Evolutionary conservation across 1,140 invertebrate genomes (phyloP), one percentile per base, ranked within the genome.

Genomic region (Atta colombica): DNA sequence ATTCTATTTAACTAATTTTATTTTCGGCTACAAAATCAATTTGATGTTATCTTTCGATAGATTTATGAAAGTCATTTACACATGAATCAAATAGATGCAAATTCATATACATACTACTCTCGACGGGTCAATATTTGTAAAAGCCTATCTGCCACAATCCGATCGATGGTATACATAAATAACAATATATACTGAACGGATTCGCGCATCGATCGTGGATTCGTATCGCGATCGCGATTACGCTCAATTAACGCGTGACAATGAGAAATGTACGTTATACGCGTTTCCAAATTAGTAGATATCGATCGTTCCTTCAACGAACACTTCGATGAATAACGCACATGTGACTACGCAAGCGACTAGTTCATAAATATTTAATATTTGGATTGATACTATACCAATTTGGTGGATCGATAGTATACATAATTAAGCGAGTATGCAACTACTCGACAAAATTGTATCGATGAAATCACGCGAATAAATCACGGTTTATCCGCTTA

Each of bases 281-380:
- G n/a, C 18, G 25, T 61, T 84, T 49, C 80, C 80, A 84, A 84
- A 84, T 84, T 84, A 84, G 72, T 84, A 84, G 49, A 84, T 75
- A 84, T 84, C 58, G 80, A 84, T 74, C 69, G 80, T 35, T 74
- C 8, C 69, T 74, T 74, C 39, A 66, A 31, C 69, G 69, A 61
- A 74, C 14, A 63, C 69, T 49, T 31, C 53, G n/a, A 58, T 58
- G 78, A 75, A 75, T 61, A 74, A 75, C 69, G 55, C 58, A 61
- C 55, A 14, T 28, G 80, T 21, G 39, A 58, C 14, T 53, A 49
- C 63, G 55, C 55, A 75, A 75, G 49, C 80, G 69, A 75, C 39
- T 84, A 74, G 80, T 84, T 84, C 55, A 84, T 84, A 84, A 84
- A 84, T 84, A 84, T 84, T 84, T 84, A 84, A 84, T 84, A 84